phyloP scores from a whole-genome alignment of 2,113 vertebrate genomes.

The Miniopterus natalensis region DNA sequence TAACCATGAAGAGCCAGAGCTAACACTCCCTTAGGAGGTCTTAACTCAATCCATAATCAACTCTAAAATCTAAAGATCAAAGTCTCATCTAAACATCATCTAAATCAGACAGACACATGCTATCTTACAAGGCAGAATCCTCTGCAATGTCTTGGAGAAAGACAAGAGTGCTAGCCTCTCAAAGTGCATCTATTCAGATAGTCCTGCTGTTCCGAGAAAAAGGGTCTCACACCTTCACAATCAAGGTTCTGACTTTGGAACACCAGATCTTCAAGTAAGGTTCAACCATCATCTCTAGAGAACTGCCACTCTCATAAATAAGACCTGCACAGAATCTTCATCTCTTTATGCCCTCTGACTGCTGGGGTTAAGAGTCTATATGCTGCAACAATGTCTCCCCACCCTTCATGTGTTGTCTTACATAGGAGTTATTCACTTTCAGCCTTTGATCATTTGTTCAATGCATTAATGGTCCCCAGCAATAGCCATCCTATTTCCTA shows the following conservation, averaged over 20 bases:
- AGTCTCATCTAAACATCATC: neutral
- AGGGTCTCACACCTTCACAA: neutral
- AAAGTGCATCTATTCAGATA: neutral
- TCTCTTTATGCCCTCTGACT: neutral
- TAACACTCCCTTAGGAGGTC: neutral
- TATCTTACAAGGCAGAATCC: neutral
- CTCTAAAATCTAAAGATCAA: too few relatives aligned
- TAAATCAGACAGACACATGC: neutral
- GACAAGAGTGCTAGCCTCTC: neutral
- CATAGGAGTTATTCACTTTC: neutral
- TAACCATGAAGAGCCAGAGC: neutral
- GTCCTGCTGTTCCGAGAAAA: neutral
- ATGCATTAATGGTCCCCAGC: neutral
- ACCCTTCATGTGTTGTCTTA: neutral
- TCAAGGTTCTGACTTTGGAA: neutral
- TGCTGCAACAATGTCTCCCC: neutral
- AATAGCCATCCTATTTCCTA: neutral
- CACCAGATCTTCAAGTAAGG: neutral
- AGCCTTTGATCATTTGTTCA: neutral
- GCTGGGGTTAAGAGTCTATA: neutral
- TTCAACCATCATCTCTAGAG: neutral
- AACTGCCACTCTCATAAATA: neutral
- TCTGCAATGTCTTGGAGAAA: neutral
- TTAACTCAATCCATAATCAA: neutral
- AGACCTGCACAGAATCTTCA: neutral